Conservation (phyloP, 92 coral and sea anemone genomes). For the Epizoanthus stellaris region DNA sequence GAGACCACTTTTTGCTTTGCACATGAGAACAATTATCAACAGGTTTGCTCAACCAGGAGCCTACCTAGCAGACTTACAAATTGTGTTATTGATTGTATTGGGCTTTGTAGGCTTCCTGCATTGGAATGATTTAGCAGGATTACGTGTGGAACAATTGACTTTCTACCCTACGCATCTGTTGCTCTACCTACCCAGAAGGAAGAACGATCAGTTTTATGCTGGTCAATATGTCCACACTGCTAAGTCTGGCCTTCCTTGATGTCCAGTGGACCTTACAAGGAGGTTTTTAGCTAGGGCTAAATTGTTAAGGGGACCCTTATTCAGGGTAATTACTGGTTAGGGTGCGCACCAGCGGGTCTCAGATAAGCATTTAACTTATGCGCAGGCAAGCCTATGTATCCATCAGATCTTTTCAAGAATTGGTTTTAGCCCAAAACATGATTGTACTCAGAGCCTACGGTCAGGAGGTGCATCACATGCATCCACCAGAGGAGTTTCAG, state of each 20-base stretch:
- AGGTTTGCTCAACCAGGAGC: constrained; percentile 48
- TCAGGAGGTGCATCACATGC: constrained; percentile 24
- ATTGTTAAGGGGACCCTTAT: neutral
- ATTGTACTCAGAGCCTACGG: constrained; percentile 24
- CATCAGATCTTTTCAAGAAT: neutral
- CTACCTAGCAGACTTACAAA: constrained; percentile 49
- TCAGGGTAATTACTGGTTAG: neutral
- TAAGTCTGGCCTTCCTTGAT: neutral
- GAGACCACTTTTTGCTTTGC: constrained; percentile 42
- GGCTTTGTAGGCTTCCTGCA: constrained; percentile 61
- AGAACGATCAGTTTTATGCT: constrained; percentile 54
- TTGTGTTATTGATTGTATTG: constrained; percentile 47
- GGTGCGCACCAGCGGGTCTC: constrained; percentile 16
- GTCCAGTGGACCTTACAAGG: neutral
- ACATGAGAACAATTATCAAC: constrained; percentile 48
- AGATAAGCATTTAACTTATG: neutral
- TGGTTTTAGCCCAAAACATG: constrained; percentile 22
- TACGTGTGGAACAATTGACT: constrained; percentile 33
- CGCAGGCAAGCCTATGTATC: constrained; percentile 11
- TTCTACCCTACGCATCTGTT: constrained; percentile 42
- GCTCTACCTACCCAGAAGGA: constrained; percentile 16
- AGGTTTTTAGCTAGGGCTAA: constrained; percentile 4
- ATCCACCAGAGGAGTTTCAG: constrained; percentile 11
- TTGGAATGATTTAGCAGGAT: constrained; percentile 52
- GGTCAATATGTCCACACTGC: constrained; percentile 21